A percentile compares a stretch with the other conserved stretches of the same genome.
Evolutionary conservation across 2,888 invertebrate species (phyloP).

Genomic region (Euzophera pinguis): DNA sequence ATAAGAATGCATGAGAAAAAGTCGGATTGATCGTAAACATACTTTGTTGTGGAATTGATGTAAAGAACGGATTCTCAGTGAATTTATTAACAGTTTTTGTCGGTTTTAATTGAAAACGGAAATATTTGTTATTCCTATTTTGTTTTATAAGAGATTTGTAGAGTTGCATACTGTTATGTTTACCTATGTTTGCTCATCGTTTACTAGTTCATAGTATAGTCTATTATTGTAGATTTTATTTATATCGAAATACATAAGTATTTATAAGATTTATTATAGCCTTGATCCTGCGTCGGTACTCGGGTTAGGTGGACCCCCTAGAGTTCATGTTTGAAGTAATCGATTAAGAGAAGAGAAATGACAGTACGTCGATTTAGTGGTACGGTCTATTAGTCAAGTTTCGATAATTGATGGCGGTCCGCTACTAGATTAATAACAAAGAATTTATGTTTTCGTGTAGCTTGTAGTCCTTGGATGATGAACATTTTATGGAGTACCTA

Average conservation of each 20-base stretch:
- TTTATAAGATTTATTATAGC: slow-evolving; percentile 59
- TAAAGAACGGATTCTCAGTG: slow-evolving; percentile 42
- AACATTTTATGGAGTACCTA: too few species aligned
- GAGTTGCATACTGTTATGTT: not conserved
- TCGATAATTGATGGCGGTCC: slow-evolving; percentile 72
- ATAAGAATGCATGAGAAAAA: slow-evolving; percentile 63
- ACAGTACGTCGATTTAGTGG: slow-evolving; percentile 71
- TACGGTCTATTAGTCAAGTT: slow-evolving; percentile 71
- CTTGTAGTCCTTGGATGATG: slow-evolving; percentile 31
- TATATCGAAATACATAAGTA: slow-evolving; percentile 33
- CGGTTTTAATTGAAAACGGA: slow-evolving; percentile 42
- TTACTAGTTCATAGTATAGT: too few species aligned
- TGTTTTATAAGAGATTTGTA: slow-evolving; percentile 18
- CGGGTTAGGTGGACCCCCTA: slow-evolving; percentile 65
- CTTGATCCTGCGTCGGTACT: slow-evolving; percentile 50
- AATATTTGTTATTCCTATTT: slow-evolving; percentile 37
- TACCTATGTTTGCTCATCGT: too few species aligned
- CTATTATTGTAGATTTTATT: not conserved
- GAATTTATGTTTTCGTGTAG: slow-evolving; percentile 50
- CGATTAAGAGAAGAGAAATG: slow-evolving; percentile 78
- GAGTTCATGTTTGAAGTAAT: slow-evolving; percentile 72
- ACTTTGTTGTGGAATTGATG: slow-evolving; percentile 35
- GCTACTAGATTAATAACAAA: slow-evolving; percentile 73
- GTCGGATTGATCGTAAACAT: slow-evolving; percentile 53
- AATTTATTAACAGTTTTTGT: slow-evolving; percentile 44